Base-by-base conservation (phyloP, 2,113 vertebrate species). In the Triplophysa siluroides region DNA sequence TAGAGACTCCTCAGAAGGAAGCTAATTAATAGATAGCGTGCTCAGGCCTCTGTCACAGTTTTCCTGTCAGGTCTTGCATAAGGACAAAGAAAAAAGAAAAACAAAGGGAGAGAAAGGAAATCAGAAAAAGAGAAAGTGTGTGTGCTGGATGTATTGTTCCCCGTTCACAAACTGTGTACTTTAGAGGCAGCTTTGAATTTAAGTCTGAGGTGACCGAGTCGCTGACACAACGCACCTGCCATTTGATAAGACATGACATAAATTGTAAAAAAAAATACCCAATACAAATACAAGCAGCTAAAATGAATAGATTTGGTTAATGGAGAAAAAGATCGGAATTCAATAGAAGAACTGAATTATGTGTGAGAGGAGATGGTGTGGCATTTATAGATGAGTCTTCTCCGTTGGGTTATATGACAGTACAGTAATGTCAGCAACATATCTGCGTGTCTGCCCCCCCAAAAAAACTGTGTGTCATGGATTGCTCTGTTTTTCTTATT, bases 1-100 rank as follows among this genome's bases (percentile, higher is more conserved):
- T 45, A 81, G 56, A 72, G 52, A 64, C 65, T 67, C 76, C 65
- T 83, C 76, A 84, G 83, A 85, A 76, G 41, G 74, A 76, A 86
- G 74, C 81, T 88, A 87, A 87, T 87, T 88, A 88, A 85, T 80
- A 89, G 85, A 86, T 88, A 86, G 82, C 79, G 75, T 77, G 70
- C 63, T 66, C 58, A 72, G 79, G 81, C 66, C 77, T 82, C 79
- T 81, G 85, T 84, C 79, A 77, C 75, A 78, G 81, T 78, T 83
- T 80, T 74, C 43, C 82, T 47, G 80, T 78, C 75, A 86, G 84
- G 83, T 73, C 72, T 78, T 45, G 68, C 66, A 24, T 66, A 61
- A 61, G 18, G n/a, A 58, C 26, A 79, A 47, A 78, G 60, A 24
- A 33, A 62, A 50, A 68, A 56, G 29, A 76, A 69, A 58, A 72